phyloP scores from a whole-genome alignment of 2,888 invertebrate genomes.

The Cylloceria caligata region DNA sequence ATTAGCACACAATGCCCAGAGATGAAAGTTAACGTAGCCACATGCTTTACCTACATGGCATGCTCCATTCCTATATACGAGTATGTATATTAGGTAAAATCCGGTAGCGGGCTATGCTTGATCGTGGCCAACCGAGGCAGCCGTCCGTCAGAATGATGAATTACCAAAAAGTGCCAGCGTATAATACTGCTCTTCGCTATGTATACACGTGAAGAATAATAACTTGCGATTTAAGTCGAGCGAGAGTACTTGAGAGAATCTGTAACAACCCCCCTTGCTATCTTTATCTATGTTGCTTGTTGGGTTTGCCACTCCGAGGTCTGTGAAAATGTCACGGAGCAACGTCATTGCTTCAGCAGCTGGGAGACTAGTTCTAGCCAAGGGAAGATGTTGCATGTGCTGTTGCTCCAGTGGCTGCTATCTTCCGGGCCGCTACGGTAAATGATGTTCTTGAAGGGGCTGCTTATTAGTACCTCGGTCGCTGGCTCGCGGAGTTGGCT shows the following conservation, averaged over 20 bases:
- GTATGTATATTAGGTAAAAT: slow-evolving; percentile 72
- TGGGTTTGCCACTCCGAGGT: slow-evolving; percentile 32
- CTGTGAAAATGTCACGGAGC: slow-evolving; percentile 1
- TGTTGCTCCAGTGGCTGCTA: slow-evolving; percentile 46
- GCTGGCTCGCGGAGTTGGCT: slow-evolving; percentile 59
- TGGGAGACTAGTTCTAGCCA: slow-evolving; percentile 37
- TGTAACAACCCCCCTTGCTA: slow-evolving; percentile 53
- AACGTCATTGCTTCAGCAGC: slow-evolving; percentile 28
- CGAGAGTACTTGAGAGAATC: slow-evolving; percentile 50
- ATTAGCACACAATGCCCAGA: slow-evolving; percentile 33
- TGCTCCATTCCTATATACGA: slow-evolving; percentile 33
- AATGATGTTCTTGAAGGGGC: slow-evolving; percentile 69
- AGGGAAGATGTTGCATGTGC: slow-evolving; percentile 59
- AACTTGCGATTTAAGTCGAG: slow-evolving; percentile 70
- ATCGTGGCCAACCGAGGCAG: slow-evolving; percentile 67
- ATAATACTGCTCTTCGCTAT: slow-evolving; percentile 5
- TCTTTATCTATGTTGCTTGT: slow-evolving; percentile 25
- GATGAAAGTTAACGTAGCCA: slow-evolving; percentile 49
- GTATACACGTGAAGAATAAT: slow-evolving; percentile 56
- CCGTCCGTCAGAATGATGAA: slow-evolving; percentile 79
- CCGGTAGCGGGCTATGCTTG: slow-evolving; percentile 60
- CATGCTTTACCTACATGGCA: slow-evolving; percentile 7
- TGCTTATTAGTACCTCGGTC: slow-evolving; percentile 69
- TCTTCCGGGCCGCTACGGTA: slow-evolving; percentile 51
- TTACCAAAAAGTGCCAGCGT: slow-evolving; percentile 72